These are phyloP conservation scores for Metridium senile DNA, from an alignment of 92 coral and sea anemone species.

Conservation along the genomic window DNA sequence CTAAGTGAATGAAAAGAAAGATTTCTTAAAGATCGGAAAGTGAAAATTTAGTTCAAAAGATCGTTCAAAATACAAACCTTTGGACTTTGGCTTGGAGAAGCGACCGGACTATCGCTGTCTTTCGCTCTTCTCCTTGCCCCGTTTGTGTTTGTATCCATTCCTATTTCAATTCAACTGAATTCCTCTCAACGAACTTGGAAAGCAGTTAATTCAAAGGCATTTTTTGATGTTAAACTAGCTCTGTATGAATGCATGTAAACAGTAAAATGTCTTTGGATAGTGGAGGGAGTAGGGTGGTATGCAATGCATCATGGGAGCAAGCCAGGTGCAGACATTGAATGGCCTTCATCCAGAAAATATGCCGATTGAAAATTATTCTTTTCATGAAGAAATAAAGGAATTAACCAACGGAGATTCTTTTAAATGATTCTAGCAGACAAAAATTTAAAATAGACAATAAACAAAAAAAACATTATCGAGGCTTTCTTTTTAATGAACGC, in stretches of 20 bases:
- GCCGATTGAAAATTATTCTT: neutral
- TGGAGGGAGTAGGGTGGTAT: slow-evolving; percentile 12
- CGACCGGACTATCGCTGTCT: slow-evolving; percentile 17
- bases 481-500: too few relatives aligned
- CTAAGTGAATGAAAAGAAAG: neutral
- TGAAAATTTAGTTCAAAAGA: neutral
- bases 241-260: neutral
- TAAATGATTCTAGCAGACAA: neutral
- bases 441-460: neutral
- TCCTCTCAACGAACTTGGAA: neutral
- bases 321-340: slow-evolving; percentile 31
- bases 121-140: slow-evolving; percentile 43
- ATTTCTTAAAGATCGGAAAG: neutral
- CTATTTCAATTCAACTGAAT: neutral
- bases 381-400: neutral
- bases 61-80: slow-evolving; percentile 8
- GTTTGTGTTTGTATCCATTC: slow-evolving; percentile 39
- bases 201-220: slow-evolving; percentile 1
- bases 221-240: neutral
- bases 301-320: slow-evolving; percentile 29
- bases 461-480: neutral
- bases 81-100: slow-evolving; percentile 10
- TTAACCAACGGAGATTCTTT: neutral
- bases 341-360: neutral
- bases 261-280: neutral